These are phyloP conservation scores for Seriola rivoliana DNA, from an alignment of 2,113 vertebrate genomes.

Conservation along the genomic window DNA sequence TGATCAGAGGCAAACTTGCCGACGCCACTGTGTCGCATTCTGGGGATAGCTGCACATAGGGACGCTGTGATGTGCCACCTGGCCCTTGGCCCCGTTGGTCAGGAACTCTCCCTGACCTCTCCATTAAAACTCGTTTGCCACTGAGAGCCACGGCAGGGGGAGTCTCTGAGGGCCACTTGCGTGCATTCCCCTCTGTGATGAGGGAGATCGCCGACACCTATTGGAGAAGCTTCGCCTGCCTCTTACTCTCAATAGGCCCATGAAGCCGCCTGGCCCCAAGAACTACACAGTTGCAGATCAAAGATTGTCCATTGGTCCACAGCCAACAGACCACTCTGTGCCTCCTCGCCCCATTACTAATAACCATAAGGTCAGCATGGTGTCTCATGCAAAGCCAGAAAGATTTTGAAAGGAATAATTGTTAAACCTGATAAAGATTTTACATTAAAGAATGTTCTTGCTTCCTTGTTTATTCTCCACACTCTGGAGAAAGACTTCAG, in stretches of 20 bases:
- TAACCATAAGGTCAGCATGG: conserved; percentile 53
- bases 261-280: conserved; percentile 52
- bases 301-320: conserved; percentile 74
- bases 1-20: conserved; percentile 83
- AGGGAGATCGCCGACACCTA: conserved; percentile 79
- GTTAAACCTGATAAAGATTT: conserved; percentile 43
- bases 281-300: conserved; percentile 78
- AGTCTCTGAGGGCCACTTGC: conserved; percentile 81
- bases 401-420: conserved; percentile 54
- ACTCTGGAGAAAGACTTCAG: no score
- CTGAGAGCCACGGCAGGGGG: conserved; percentile 66
- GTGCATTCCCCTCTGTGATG: conserved; percentile 70
- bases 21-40: conserved; percentile 89
- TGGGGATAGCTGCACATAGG: conserved; percentile 83
- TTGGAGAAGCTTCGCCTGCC: conserved; percentile 54
- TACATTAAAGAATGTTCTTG: background rate
- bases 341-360: conserved; percentile 59
- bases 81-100: conserved; percentile 76
- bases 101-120: conserved; percentile 83
- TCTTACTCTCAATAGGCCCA: conserved; percentile 43
- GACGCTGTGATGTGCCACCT: conserved; percentile 86
- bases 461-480: background rate
- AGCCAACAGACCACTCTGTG: conserved; percentile 75
- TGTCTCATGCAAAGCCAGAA: conserved; percentile 47
- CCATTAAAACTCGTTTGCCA: conserved; percentile 79